phyloP scores from a whole-genome alignment of 1,140 invertebrate species.

The Trichonephila inaurata region DNA sequence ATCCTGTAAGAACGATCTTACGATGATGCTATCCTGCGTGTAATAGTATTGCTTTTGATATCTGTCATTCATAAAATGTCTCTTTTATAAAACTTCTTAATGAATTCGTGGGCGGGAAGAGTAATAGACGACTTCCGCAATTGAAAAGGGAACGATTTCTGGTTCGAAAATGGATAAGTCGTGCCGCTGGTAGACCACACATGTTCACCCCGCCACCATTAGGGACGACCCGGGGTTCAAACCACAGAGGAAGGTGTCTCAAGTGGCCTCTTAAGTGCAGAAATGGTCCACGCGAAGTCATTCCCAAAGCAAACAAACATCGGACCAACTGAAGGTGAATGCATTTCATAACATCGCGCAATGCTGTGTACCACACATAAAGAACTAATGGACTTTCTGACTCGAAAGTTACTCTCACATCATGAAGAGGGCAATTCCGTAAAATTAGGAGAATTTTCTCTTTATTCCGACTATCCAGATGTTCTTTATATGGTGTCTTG shows the following conservation, averaged over 20 bases:
- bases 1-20: no score
- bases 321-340: background rate
- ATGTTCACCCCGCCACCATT: constrained; percentile 43
- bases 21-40: no score
- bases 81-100: background rate
- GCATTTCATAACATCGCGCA: constrained; percentile 17
- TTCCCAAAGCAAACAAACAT: constrained; percentile 13
- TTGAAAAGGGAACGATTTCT: background rate
- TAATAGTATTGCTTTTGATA: no score
- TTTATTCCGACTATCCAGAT: no score
- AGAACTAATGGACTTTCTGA: constrained; percentile 15
- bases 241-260: constrained; percentile 20
- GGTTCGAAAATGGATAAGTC: constrained; percentile 23
- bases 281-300: background rate
- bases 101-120: background rate
- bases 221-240: constrained; percentile 50
- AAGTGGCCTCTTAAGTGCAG: constrained; percentile 24
- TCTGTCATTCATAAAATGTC: background rate
- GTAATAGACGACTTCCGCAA: constrained; percentile 16
- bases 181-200: constrained; percentile 40
- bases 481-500: no score
- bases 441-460: no score
- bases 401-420: background rate
- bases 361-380: background rate
- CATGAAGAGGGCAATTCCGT: background rate